Evolutionary conservation across 2,888 invertebrate species (phyloP).

Genomic region (Agonopterix heracliana): DNA sequence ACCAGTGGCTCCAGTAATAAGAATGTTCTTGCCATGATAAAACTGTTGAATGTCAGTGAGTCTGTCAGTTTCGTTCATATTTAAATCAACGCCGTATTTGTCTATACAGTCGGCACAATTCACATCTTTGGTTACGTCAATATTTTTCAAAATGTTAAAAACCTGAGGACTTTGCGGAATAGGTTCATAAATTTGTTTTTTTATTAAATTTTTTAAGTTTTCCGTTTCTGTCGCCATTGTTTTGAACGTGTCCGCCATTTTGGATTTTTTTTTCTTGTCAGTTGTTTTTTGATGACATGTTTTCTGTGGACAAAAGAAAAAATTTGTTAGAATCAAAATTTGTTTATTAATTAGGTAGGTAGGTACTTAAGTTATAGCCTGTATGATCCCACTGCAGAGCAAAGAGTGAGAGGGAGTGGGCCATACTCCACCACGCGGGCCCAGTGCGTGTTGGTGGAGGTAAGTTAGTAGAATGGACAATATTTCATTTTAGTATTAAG

Average conservation of each 20-base stretch:
- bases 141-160: constrained; percentile 2
- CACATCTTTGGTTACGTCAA: neutral
- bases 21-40: constrained; percentile 74
- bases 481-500: too few relatives aligned
- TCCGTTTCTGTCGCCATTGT: constrained; percentile 1
- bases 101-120: constrained; percentile 8
- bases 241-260: constrained; percentile 22
- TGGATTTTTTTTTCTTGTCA: constrained; percentile 15
- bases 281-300: constrained; percentile 11
- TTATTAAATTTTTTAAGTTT: constrained; percentile 12
- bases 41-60: constrained; percentile 71
- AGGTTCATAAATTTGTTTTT: constrained; percentile 4
- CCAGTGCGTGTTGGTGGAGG: too few relatives aligned
- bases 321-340: neutral
- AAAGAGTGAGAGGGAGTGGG: too few relatives aligned
- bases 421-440: too few relatives aligned
- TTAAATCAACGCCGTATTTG: constrained; percentile 24
- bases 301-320: constrained; percentile 30
- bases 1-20: constrained; percentile 79
- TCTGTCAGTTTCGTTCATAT: constrained; percentile 29
- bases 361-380: too few relatives aligned
- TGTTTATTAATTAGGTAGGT: too few relatives aligned
- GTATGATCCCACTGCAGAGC: too few relatives aligned
- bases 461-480: too few relatives aligned
- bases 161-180: neutral